Base-by-base conservation (phyloP, 2,888 invertebrate genomes). In the Microplitis manilae region DNA sequence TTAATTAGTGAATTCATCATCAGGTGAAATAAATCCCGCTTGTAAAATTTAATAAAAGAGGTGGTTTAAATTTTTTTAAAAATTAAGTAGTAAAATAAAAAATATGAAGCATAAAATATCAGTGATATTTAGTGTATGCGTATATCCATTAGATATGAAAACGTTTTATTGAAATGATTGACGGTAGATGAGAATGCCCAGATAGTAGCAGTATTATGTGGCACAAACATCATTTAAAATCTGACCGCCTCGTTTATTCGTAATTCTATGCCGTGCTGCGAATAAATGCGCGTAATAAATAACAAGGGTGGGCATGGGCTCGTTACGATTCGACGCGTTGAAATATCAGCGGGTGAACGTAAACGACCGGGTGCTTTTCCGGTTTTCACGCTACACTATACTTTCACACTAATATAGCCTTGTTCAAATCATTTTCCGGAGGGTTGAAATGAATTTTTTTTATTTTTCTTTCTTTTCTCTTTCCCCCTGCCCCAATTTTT, bases 301-400 rank as follows among this genome's bases (percentile, higher is more conserved):
- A 76, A 71, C 76, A 65, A 71, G 64, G 70, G 50, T 50, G 70
- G 72, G 64, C 17, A 62, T 50, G 64, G 59, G 64, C 65, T 76
- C 67, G 76, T 76, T 71, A 71, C 76, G 76, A 76, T 76, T 76
- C 71, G 76, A 76, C 76, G 76, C 71, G 71, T 76, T 76, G 76
- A 76, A 75, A 76, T 76, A 76, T 76, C 71, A 71, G 71, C 64
- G 64, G 38, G 72, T 62, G 40, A 72, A 60, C 70, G 20, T 70
- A 70, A 70, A 70, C 60, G 70, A 70, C 70, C 60, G 60, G 70
- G 59, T 17, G 60, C 60, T 70, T 70, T 70, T 50, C 70, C 50
- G 70, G 65, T 65, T 65, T 65, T 65, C 20, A 60, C 59, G 20
- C 8, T 50, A 20, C 20, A 59, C 39, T 41, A 60, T 68, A 71